Evolutionary conservation across 1,140 invertebrate genomes (phyloP).

Genomic region (Diploscapter pachys): DNA sequence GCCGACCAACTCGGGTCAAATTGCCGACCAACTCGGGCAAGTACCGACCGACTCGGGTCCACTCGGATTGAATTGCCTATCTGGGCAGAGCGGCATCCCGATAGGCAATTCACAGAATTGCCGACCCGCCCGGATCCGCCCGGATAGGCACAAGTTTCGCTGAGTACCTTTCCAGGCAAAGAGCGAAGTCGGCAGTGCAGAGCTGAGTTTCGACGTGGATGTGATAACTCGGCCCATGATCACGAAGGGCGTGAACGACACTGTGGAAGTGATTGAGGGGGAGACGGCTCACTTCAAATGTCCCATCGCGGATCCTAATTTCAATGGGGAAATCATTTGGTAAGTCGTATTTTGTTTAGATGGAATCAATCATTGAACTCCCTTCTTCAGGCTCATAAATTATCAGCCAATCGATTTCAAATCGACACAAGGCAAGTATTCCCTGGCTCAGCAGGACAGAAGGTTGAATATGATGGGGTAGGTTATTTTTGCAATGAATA

Average conservation of each 20-base stretch:
- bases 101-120: too few species aligned
- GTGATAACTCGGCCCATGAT: slow-evolving; percentile 52
- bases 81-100: too few species aligned
- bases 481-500: neutral
- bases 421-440: neutral
- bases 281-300: slow-evolving; percentile 37
- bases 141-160: too few species aligned
- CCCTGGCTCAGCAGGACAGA: neutral
- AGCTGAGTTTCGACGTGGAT: slow-evolving; percentile 58
- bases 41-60: too few species aligned
- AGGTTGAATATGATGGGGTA: slow-evolving; percentile 17
- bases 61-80: too few species aligned
- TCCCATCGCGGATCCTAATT: slow-evolving; percentile 43
- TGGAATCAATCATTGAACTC: slow-evolving; percentile 20
- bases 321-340: slow-evolving; percentile 45
- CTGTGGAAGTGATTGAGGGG: slow-evolving; percentile 37
- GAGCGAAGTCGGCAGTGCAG: slow-evolving; percentile 59
- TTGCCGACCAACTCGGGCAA: too few species aligned
- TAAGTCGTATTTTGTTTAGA: slow-evolving; percentile 6
- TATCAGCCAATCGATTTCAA: slow-evolving; percentile 22
- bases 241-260: slow-evolving; percentile 39
- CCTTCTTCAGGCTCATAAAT: slow-evolving; percentile 30
- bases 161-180: slow-evolving; percentile 38
- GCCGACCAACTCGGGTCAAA: too few species aligned
- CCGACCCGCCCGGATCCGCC: too few species aligned